Conservation (phyloP, 2,797 vertebrate species). For the Tenualosa thibaudeaui region DNA sequence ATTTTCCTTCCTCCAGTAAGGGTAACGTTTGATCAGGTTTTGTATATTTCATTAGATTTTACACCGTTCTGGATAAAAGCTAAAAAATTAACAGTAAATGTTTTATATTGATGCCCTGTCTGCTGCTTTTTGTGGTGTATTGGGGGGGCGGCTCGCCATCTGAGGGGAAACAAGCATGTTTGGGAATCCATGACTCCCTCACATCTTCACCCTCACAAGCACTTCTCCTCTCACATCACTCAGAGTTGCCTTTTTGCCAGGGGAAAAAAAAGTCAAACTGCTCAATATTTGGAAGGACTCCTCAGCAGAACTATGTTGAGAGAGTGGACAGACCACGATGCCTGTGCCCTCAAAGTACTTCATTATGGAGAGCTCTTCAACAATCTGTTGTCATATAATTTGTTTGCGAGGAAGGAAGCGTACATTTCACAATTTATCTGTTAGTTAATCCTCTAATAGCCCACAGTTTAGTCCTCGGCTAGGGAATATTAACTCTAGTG, state of each 20-base stretch:
- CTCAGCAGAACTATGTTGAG: not conserved
- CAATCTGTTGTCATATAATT: constrained; percentile 10
- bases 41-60: constrained; percentile 25
- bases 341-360: not conserved
- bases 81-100: constrained; percentile 21
- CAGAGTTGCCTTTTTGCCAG: not conserved
- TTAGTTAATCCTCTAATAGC: not conserved
- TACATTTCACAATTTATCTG: not conserved
- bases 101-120: constrained; percentile 16
- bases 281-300: not conserved
- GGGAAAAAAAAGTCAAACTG: not conserved
- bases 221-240: constrained; percentile 10
- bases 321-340: not conserved
- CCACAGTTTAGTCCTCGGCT: not conserved
- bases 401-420: not conserved
- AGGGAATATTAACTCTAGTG: not conserved
- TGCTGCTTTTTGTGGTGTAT: not conserved
- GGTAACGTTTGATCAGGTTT: constrained; percentile 1
- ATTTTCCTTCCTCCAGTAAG: constrained; percentile 3
- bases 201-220: not conserved
- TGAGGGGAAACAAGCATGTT: not conserved
- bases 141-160: not conserved
- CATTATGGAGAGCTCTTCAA: not conserved
- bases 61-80: constrained; percentile 22
- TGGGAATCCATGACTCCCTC: not conserved